Evolutionary conservation across 2,888 invertebrate genomes (phyloP), one percentile per base, ranked within the genome.

Genomic region (Papilio protenor): DNA sequence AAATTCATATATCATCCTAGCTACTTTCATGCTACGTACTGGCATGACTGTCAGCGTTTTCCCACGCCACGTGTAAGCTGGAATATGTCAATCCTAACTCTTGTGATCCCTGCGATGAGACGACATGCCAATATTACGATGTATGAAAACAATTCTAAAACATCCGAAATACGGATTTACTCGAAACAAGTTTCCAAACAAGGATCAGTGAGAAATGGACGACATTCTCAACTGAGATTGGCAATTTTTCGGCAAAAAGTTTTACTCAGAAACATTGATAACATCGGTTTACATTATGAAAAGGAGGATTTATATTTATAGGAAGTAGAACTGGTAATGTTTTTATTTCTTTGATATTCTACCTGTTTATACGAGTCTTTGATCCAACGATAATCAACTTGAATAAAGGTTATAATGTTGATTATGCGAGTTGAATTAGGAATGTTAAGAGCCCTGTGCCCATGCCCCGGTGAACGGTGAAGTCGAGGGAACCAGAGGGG

Each of bases 131-230:
- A 66, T 66, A 66, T 66, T 40, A 66, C 66, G 40, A 66, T n/a
- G n/a, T 33, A 66, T 40, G 40, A 40, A 66, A 66, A 40, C 66
- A 40, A 66, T 40, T 66, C 66, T 66, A 27, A 66, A 40, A 66
- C 66, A 66, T 66, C 66, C 66, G 40, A 40, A 40, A 66, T 66
- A 33, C 33, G 66, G 66, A 66, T 73, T 73, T 61, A 73, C 59
- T 61, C 45, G n/a, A 59, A 73, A 73, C 73, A 73, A 66, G 52
- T 75, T 75, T 72, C 47, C 21, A 27, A 76, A 76, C 71, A 61
- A 27, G 75, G 55, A 52, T 69, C 16, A 21, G 75, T 75, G 75
- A 69, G 69, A 73, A 73, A 73, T 73, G 59, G 40, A 73, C 69
- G 66, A 73, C 69, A 55, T 45, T 69, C 55, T 40, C 69, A 69